Evolutionary conservation across 2,113 vertebrate species (phyloP).

Genomic region (Pteruthius melanotis): DNA sequence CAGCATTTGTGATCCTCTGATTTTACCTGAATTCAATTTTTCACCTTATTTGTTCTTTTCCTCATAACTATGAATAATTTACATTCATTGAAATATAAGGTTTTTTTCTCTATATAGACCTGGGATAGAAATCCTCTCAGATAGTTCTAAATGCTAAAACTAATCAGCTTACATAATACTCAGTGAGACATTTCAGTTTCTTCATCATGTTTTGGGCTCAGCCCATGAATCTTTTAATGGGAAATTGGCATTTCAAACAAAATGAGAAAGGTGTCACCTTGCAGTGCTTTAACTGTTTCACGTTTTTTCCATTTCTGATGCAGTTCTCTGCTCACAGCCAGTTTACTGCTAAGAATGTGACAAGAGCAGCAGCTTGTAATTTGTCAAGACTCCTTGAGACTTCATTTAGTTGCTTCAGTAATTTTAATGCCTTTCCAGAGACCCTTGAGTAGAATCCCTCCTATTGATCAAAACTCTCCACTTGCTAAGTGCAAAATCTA

Average conservation of each 20-base stretch:
- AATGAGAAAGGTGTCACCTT: background rate
- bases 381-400: conserved; percentile 41
- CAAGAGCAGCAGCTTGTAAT: background rate
- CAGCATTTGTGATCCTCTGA: background rate
- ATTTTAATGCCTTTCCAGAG: conserved; percentile 7
- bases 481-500: conserved; percentile 16
- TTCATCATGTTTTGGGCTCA: background rate
- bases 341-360: conserved; percentile 23
- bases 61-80: background rate
- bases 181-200: background rate
- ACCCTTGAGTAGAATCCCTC: background rate
- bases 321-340: background rate
- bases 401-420: conserved; percentile 48
- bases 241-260: background rate
- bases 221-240: background rate
- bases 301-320: background rate
- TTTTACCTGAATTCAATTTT: background rate
- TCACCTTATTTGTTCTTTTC: background rate
- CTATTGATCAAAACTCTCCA: conserved; percentile 53
- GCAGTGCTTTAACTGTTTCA: background rate
- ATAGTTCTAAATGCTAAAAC: background rate
- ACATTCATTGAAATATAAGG: background rate
- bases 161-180: background rate
- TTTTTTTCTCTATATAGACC: background rate
- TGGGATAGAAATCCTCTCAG: background rate